These are phyloP conservation scores for Emys orbicularis DNA, from an alignment of 2,797 vertebrate species.

Conservation along the genomic window DNA sequence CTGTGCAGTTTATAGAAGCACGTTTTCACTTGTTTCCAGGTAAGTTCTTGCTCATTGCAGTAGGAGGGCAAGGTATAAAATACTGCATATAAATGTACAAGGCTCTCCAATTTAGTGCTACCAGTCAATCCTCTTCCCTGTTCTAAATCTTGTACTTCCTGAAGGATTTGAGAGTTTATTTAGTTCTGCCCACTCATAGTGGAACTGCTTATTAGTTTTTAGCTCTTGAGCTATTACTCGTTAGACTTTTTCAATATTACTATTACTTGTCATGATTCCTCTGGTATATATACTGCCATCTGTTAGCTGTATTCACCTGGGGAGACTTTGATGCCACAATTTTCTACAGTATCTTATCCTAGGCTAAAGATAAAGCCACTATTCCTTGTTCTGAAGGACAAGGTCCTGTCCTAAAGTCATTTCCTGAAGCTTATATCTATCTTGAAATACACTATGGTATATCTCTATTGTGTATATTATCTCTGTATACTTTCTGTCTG, in stretches of 20 bases:
- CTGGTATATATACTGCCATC: background rate
- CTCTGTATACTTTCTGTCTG: constrained; percentile 21
- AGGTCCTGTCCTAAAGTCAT: constrained; percentile 46
- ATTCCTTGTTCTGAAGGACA: background rate
- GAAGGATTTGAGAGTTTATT: constrained; percentile 57
- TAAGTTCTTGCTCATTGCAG: background rate
- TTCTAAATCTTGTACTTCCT: constrained; percentile 70
- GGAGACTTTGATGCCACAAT: constrained; percentile 26
- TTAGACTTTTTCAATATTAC: constrained; percentile 56
- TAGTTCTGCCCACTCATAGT: constrained; percentile 59
- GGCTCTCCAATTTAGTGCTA: constrained; percentile 57
- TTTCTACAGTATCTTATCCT: background rate
- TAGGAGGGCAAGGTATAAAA: constrained; percentile 63
- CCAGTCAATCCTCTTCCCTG: constrained; percentile 48
- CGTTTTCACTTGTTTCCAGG: constrained; percentile 33
- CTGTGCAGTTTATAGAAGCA: background rate
- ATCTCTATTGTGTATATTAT: constrained; percentile 24
- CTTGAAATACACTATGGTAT: constrained; percentile 42
- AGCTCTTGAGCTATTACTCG: background rate
- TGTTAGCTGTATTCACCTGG: constrained; percentile 45
- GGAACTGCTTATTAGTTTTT: background rate
- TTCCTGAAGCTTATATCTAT: constrained; percentile 56
- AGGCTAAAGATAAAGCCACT: constrained; percentile 12
- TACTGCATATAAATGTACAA: constrained; percentile 31
- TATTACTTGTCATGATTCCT: constrained; percentile 42